Evolutionary conservation across 2,888 invertebrate genomes (phyloP), one percentile per base, ranked within the genome.

Genomic region (Andrena camellia): DNA sequence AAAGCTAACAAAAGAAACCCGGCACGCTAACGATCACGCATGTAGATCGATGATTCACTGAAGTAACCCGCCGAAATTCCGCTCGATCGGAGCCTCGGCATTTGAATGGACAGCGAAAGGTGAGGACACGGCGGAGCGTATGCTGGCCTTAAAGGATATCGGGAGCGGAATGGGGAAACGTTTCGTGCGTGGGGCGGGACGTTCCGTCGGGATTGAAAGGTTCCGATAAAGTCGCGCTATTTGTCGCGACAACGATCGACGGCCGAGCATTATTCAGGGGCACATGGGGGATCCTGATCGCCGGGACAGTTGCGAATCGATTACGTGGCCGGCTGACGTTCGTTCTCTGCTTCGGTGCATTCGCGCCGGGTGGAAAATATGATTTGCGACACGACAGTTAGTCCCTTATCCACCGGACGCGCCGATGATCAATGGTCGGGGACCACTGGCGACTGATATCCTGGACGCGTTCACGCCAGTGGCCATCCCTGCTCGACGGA

Each of bases 21-120:
- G 62, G 50, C 85, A 79, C 78, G 70, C 70, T 29, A 74, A 52
- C 50, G 31, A 79, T 79, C 72, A 81, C 81, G 85, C 84, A 85
- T 78, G 82, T 72, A 76, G 72, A 78, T 70, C 69, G 26, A 54
- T 50, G 67, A 54, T 23, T 54, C 68, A 68, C 62, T n/a, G 29
- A 42, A 73, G 23, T 13, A 8, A 10, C 13, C 10, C 20, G 20
- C 10, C 26, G 35, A 10, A 42, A n/a, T 52, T n/a, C n/a, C 60
- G 66, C 23, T 35, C 23, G 10, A 23, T 13, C 26, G 57, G 57
- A 66, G 66, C 48, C 13, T 57, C 63, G 62, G 7, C 54, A 57
- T 57, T 57, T 23, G 17, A 62, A 60, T 48, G 17, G 17, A 29
- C 29, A n/a, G 17, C 26, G 50, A 66, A 48, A 8, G n/a, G 23